Base-by-base conservation (phyloP, 2,888 invertebrate genomes). In the Sarcophaga carnaria region DNA sequence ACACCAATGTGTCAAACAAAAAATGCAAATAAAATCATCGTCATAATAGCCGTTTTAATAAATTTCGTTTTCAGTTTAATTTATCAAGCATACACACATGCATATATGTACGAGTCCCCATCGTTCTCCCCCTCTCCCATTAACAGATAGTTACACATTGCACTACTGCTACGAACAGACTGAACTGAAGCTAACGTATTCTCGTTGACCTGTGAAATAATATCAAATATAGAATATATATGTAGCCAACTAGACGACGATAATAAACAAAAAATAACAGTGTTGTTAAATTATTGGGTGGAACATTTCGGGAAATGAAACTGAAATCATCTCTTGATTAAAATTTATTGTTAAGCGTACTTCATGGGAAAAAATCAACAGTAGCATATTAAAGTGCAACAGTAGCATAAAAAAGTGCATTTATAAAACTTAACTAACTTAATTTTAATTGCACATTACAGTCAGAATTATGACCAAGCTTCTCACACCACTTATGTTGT, bases 141-240 rank as follows among this genome's bases (percentile, higher is more conserved):
- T 54, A 12, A 5, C 17, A 14, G 54, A 63, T 45, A 67, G 72
- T 69, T 63, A 78, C 72, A 79, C 54, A 80, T 54, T 79, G 72
- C 70, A 63, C 71, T 47, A 83, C 59, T 54, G 89, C 87, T 89
- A 80, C 86, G 80, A 77, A 74, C 78, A 88, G 88, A 90, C 89
- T 90, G 78, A 90, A 54, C 54, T 49, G 25, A 89, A 88, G 82
- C 88, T 88, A 85, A 82, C 37, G 47, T 85, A 85, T 88, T 89
- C 88, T 84, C 89, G 89, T 86, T 91, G 90, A 91, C 90, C 91
- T 91, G 90, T 90, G 90, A 90, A 91, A 90, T 90, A 89, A 89
- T 89, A 90, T 88, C 88, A 88, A 87, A 88, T 84, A 86, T 86
- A 85, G 88, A 81, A 84, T 67, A 75, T n/a, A 12, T 60, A 66